phyloP scores from a whole-genome alignment of 2,888 invertebrate genomes.

The Caenorhabditis sp. region DNA sequence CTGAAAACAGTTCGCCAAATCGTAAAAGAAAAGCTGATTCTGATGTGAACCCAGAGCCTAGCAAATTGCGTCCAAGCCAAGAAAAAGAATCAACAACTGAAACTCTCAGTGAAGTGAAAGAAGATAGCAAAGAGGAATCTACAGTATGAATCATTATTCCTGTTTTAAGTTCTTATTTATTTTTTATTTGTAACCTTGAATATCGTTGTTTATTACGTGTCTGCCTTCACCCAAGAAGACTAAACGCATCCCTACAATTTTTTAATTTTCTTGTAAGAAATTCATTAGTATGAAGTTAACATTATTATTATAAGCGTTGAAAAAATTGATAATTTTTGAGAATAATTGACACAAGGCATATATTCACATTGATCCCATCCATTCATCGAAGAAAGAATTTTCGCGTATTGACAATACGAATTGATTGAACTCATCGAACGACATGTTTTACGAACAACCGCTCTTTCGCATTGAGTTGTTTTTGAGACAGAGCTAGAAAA shows the following conservation, averaged over 20 bases:
- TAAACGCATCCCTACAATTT: too few species aligned
- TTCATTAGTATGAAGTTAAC: too few species aligned
- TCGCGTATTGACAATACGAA: slow-evolving; percentile 29
- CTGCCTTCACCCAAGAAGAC: neutral
- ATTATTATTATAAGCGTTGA: neutral
- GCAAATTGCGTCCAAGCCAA: slow-evolving; percentile 18
- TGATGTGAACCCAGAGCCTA: slow-evolving; percentile 27
- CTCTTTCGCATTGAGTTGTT: slow-evolving; percentile 35
- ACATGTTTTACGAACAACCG: slow-evolving; percentile 31
- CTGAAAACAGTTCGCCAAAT: slow-evolving; percentile 20
- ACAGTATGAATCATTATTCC: neutral
- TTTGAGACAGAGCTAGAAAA: slow-evolving; percentile 25
- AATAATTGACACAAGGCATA: slow-evolving; percentile 30
- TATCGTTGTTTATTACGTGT: slow-evolving; percentile 10
- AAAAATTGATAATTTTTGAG: neutral
- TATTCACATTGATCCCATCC: slow-evolving; percentile 33
- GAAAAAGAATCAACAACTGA: slow-evolving; percentile 17
- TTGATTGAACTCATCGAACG: slow-evolving; percentile 12
- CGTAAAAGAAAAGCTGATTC: slow-evolving; percentile 38
- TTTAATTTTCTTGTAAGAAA: too few species aligned
- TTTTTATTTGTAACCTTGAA: neutral
- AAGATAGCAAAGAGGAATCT: neutral
- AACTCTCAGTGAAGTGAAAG: slow-evolving; percentile 2
- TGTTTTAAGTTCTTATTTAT: slow-evolving; percentile 3
- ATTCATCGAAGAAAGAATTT: slow-evolving; percentile 26